phyloP scores from a whole-genome alignment of 2,888 invertebrate genomes.

The Cerceris ruficornis region DNA sequence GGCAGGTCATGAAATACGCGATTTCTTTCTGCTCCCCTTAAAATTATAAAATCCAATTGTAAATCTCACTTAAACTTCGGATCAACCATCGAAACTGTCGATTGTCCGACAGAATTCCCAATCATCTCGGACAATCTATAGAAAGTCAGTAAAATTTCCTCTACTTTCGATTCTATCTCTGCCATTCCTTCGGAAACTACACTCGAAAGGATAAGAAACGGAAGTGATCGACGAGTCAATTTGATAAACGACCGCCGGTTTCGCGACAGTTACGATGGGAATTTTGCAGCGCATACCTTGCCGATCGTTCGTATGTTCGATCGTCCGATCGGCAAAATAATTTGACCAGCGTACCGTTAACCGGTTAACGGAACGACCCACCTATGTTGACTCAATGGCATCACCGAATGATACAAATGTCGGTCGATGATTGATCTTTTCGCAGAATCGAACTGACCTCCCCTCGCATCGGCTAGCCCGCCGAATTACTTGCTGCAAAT shows the following conservation, averaged over 20 bases:
- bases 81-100: no score
- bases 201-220: neutral
- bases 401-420: neutral
- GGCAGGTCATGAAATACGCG: no score
- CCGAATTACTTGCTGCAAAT: neutral
- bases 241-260: conserved; percentile 16
- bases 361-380: conserved; percentile 5
- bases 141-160: no score
- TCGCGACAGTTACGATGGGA: conserved; percentile 14
- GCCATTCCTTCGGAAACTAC: neutral
- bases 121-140: no score
- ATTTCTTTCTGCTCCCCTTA: no score
- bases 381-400: conserved; percentile 3
- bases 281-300: conserved; percentile 8
- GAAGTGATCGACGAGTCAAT: neutral
- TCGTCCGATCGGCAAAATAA: conserved; percentile 14
- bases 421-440: conserved; percentile 17
- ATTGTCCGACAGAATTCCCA: no score
- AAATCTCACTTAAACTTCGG: no score
- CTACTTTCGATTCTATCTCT: no score
- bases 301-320: conserved; percentile 5
- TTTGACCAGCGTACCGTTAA: conserved; percentile 14
- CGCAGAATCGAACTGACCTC: neutral
- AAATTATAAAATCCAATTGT: no score
- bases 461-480: neutral